Conservation (phyloP, 2,113 vertebrate species). For the Otolemur garnettii region DNA sequence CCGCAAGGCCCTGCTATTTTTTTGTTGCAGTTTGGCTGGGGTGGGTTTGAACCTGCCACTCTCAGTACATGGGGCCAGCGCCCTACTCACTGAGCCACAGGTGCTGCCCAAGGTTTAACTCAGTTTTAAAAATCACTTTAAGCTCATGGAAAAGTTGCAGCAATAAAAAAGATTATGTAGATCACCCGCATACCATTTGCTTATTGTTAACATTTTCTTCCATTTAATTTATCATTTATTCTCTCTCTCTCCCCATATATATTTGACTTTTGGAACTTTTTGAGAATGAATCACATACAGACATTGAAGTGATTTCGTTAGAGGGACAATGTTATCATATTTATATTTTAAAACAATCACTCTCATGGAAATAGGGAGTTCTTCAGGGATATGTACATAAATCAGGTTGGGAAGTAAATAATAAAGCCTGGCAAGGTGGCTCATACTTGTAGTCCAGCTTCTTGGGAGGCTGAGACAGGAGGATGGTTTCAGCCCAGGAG, state of each 20-base stretch:
- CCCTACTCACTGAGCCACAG: too few relatives aligned
- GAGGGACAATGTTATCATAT: neutral
- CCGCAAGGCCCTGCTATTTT: too few relatives aligned
- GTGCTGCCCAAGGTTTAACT: neutral
- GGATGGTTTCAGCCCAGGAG: too few relatives aligned
- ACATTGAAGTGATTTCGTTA: neutral
- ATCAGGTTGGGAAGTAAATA: neutral
- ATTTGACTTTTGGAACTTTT: neutral
- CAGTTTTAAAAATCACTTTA: conserved; percentile 11
- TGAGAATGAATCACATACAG: neutral
- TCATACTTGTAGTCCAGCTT: too few relatives aligned
- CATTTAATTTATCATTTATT: neutral
- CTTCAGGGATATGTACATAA: too few relatives aligned
- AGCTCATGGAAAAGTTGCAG: neutral
- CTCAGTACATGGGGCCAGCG: too few relatives aligned
- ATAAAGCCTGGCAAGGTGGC: too few relatives aligned
- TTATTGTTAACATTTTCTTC: neutral
- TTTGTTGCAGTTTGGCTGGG: too few relatives aligned
- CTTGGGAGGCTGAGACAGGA: too few relatives aligned
- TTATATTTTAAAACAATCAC: neutral
- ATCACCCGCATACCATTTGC: neutral
- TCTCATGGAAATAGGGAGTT: neutral
- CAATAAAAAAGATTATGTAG: neutral
- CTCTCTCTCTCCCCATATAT: neutral
- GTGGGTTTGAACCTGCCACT: too few relatives aligned